Percentiles rank a stretch among this genome's conserved stretches.
Evolutionary conservation across 1,140 invertebrate species (phyloP).

Genomic region (Tenebrio molitor): DNA sequence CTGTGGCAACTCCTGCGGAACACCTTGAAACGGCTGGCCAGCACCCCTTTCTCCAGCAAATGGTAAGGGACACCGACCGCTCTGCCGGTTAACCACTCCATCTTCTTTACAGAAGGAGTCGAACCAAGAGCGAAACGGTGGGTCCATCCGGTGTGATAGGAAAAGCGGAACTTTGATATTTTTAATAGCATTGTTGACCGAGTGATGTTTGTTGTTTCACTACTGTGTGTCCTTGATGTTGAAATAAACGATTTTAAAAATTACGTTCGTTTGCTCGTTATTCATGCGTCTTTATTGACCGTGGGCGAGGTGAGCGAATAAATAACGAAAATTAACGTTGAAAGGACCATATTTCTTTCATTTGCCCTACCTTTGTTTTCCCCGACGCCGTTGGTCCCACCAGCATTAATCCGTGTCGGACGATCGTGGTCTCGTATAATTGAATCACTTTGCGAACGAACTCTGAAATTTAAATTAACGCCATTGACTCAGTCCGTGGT

Average conservation of each 20-base stretch:
- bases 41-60: conserved; percentile 21
- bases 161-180: conserved; percentile 4
- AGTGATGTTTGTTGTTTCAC: conserved; percentile 19
- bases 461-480: conserved; percentile 65
- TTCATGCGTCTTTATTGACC: background rate
- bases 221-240: conserved; percentile 25
- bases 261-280: background rate
- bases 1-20: conserved; percentile 52
- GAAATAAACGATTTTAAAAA: conserved; percentile 31
- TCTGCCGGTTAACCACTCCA: no score
- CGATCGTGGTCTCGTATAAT: conserved; percentile 86
- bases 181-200: background rate
- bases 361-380: conserved; percentile 75
- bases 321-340: conserved; percentile 28
- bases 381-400: conserved; percentile 84
- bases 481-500: conserved; percentile 6
- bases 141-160: no score
- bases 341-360: conserved; percentile 12
- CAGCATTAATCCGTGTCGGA: conserved; percentile 86
- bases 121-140: no score
- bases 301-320: background rate
- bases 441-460: conserved; percentile 84
- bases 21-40: conserved; percentile 20
- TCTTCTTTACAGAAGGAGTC: no score
- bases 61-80: conserved; percentile 33